Evolutionary conservation across 1,140 invertebrate genomes (phyloP), one percentile per base, ranked within the genome.

Genomic region (Xylocopa sonorina): DNA sequence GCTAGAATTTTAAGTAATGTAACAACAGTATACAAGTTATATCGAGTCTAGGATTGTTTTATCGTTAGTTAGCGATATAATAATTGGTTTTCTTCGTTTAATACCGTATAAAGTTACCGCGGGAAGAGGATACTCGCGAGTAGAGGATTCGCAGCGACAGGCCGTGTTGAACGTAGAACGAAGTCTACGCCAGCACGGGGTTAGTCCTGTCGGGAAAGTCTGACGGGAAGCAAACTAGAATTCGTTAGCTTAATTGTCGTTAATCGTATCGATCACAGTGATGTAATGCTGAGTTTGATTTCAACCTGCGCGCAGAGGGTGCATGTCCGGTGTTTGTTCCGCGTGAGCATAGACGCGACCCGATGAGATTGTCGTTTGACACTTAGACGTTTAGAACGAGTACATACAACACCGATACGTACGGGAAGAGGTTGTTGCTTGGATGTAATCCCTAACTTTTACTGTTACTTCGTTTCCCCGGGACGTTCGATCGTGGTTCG

Each of bases 401-500:
- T 86, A 86, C 78, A 24, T 75, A 68, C 82, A 85, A 87, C 82
- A 89, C 64, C 88, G 87, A 90, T 90, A 90, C 88, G 83, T 88
- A 78, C 71, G 85, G 81, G 86, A 90, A 88, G 81, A 88, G 86
- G 64, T 62, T 77, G 80, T 87, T 87, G 82, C 83, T 86, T 78
- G 75, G 78, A 86, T 86, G 27, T 78, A 75, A 75, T 46, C 60
- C 72, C 66, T 75, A 81, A 78, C 81, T 62, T 55, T 24, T 43
- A 64, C 24, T 34, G 63, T 29, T 81, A 21, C 38, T 55, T 73
- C 10, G 34, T 63, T 74, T 48, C 18, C n/a, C 14, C n/a, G 14
- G 21, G 16, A 32, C 16, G 14, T 32, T 43, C 43, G 43, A 71
- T 32, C 57, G 32, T 34, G 21, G 3, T 14, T 69, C 46, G 21